These are phyloP conservation scores for Hecatera dysodea DNA, from an alignment of 2,888 invertebrate genomes.

Conservation along the genomic window DNA sequence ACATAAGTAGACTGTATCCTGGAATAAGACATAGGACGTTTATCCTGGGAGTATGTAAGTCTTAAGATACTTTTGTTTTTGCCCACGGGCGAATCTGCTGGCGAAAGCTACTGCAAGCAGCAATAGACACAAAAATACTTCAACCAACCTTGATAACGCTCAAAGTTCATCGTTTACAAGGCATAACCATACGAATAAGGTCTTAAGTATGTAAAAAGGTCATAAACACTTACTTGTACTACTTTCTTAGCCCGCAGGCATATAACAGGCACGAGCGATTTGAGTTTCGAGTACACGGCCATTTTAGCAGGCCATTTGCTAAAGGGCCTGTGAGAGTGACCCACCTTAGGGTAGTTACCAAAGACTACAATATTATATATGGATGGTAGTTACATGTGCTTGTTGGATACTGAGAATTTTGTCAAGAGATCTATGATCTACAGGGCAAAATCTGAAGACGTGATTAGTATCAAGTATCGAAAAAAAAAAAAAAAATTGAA, in stretches of 20 bases:
- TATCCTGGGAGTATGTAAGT: too few relatives aligned
- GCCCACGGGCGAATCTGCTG: too few relatives aligned
- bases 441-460: background rate
- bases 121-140: background rate
- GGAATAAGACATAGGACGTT: too few relatives aligned
- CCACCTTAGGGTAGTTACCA: constrained; percentile 24
- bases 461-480: background rate
- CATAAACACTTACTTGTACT: constrained; percentile 39
- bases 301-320: constrained; percentile 57
- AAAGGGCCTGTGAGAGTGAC: constrained; percentile 41
- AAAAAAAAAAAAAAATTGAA: background rate
- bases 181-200: constrained; percentile 13
- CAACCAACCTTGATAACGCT: background rate
- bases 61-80: too few relatives aligned
- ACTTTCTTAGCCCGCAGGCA: constrained; percentile 58
- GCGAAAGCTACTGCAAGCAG: too few relatives aligned
- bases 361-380: too few relatives aligned
- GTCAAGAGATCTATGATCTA: background rate
- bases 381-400: background rate
- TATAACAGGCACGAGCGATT: constrained; percentile 40
- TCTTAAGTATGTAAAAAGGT: constrained; percentile 32
- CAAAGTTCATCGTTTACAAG: constrained; percentile 8
- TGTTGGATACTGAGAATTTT: constrained; percentile 23
- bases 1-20: too few relatives aligned
- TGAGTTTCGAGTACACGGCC: constrained; percentile 28